These are phyloP conservation scores for Papilio gigon DNA, from an alignment of 2,888 invertebrate genomes.

Conservation along the genomic window DNA sequence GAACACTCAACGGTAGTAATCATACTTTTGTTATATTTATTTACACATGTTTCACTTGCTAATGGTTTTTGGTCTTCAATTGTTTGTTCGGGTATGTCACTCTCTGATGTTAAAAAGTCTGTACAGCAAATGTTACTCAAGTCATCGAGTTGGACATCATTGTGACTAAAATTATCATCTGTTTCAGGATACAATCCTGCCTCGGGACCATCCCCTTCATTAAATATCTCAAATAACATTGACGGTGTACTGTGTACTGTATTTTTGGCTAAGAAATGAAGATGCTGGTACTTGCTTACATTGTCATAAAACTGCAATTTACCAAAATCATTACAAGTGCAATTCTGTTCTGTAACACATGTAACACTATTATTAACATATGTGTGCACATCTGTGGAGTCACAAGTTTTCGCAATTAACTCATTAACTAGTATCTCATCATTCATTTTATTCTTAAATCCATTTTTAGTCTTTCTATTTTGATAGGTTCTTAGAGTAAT, in stretches of 20 bases:
- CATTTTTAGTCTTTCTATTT: slow-evolving; percentile 15
- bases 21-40: neutral
- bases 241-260: slow-evolving; percentile 51
- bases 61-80: neutral
- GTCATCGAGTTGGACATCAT: slow-evolving; percentile 5
- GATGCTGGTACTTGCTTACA: slow-evolving; percentile 60
- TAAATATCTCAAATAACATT: slow-evolving; percentile 63
- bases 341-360: slow-evolving; percentile 52
- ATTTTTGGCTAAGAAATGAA: slow-evolving; percentile 63
- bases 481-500: slow-evolving; percentile 31
- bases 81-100: neutral
- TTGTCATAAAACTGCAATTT: slow-evolving; percentile 55
- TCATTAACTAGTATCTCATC: slow-evolving; percentile 4
- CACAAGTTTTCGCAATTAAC: slow-evolving; percentile 1
- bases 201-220: slow-evolving; percentile 45
- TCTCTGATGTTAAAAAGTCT: slow-evolving; percentile 2
- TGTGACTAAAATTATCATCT: neutral
- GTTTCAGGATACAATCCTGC: neutral
- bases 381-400: neutral
- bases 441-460: neutral
- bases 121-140: slow-evolving; percentile 7
- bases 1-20: neutral
- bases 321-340: slow-evolving; percentile 71
- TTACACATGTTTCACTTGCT: neutral
- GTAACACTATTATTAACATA: slow-evolving; percentile 9